phyloP scores from a whole-genome alignment of 2,888 invertebrate species.

The Eugnorisma glareosa region DNA sequence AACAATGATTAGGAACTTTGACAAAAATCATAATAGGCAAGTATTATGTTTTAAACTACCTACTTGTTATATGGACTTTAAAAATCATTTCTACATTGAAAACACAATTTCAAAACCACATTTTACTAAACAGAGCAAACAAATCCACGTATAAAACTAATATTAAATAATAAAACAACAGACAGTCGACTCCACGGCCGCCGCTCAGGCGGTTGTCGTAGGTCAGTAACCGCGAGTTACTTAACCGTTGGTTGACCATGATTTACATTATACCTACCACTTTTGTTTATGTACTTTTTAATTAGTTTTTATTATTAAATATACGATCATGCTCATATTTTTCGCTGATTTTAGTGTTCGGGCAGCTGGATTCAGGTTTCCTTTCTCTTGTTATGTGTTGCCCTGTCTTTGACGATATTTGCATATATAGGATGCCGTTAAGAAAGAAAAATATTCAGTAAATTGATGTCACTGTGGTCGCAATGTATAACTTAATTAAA shows the following conservation, averaged over 20 bases:
- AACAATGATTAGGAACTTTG: background rate
- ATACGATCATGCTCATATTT: background rate
- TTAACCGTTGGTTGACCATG: slow-evolving; percentile 63
- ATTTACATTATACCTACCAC: slow-evolving; percentile 35
- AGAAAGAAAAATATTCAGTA: too few species aligned
- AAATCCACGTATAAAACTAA: background rate
- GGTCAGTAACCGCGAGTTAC: slow-evolving; percentile 77
- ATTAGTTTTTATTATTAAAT: slow-evolving; percentile 1
- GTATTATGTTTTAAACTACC: background rate
- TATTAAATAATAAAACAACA: slow-evolving; percentile 14
- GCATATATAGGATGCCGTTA: background rate
- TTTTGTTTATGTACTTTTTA: slow-evolving; percentile 24
- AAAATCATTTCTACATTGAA: background rate
- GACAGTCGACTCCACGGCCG: slow-evolving; percentile 64
- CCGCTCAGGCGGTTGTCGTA: slow-evolving; percentile 59
- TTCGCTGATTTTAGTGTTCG: background rate
- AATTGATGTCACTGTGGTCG: too few species aligned
- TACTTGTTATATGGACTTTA: too few species aligned
- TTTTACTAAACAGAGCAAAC: background rate
- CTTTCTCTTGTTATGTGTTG: too few species aligned
- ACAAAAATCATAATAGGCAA: background rate
- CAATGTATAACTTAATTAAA: too few species aligned
- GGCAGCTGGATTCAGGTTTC: background rate
- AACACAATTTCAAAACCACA: background rate
- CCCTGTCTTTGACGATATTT: background rate